Evolutionary conservation across 2,113 vertebrate species (phyloP), one percentile per base, ranked within the genome.

Genomic region (Apaloderma vittatum): DNA sequence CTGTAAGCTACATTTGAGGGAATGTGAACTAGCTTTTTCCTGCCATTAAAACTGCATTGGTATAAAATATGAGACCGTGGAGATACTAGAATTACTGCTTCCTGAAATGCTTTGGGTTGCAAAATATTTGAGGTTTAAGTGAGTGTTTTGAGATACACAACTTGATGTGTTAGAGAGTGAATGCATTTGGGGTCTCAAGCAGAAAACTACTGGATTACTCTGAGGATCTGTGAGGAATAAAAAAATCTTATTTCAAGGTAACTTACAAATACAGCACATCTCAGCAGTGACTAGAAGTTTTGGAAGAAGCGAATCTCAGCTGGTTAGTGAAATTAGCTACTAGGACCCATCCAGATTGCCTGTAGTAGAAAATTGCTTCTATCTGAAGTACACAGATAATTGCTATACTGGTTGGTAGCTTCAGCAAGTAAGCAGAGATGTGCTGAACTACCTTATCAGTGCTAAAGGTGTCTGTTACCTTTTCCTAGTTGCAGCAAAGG

Each of bases 21-120:
- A 93, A 80, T 84, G 75, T 27, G 37, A 80, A 68, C n/a, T n/a
- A 36, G n/a, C 13, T 90, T 90, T 79, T 65, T 65, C 34, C 30
- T 90, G 23, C 59, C 13, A 29, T 61, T 75, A 77, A 77, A 32
- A 68, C 9, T 90, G 32, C 15, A 15, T 73, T 59, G 5, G 8
- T 37, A 51, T 36, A 61, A 86, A 85, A 70, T 68, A 70, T n/a
- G 30, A 92, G 17, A 21, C 59, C 34, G 73, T 27, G 71, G 57
- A 93, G 48, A 52, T 54, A 59, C 14, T 18, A 55, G 17, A 90
- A 71, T 14, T 76, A 24, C 51, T 88, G 43, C 26, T 76, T 92
- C 21, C 84, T 58, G 29, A 90, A 93, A 6, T 59, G 34, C 17
- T 75, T 68, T 54, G 36, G 54, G 23, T 66, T 89, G 62, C 40